These are phyloP conservation scores for Eriocheir sinensis DNA, from an alignment of 1,140 invertebrate species.

Conservation along the genomic window DNA sequence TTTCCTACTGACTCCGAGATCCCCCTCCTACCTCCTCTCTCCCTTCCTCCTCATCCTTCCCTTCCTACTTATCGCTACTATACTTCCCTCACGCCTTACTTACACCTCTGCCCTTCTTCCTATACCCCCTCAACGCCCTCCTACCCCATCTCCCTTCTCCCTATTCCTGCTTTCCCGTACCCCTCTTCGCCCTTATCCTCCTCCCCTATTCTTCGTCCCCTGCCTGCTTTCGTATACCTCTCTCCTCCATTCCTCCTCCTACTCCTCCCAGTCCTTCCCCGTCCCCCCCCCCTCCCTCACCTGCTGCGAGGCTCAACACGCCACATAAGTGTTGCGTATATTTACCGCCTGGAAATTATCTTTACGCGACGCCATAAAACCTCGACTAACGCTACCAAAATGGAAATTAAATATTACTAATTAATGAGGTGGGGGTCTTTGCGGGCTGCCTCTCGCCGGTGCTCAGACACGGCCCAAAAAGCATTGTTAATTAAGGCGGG, in stretches of 20 bases:
- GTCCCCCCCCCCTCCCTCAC: neutral
- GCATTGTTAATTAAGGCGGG: constrained; percentile 68
- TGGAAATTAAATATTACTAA: constrained; percentile 75
- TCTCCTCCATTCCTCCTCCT: neutral
- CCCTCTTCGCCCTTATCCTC: neutral
- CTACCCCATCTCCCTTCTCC: too few relatives aligned
- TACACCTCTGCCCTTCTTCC: neutral
- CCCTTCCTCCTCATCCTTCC: neutral
- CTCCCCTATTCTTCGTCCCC: neutral
- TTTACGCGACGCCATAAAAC: constrained; percentile 50
- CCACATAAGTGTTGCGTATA: constrained; percentile 26
- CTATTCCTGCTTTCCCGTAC: too few relatives aligned
- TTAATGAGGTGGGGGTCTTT: constrained; percentile 61
- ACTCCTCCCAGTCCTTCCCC: too few relatives aligned
- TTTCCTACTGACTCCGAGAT: too few relatives aligned
- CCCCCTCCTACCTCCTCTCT: neutral
- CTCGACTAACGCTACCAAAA: constrained; percentile 50
- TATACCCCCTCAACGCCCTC: neutral
- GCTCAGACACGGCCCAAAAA: constrained; percentile 51
- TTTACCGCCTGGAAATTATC: constrained; percentile 27
- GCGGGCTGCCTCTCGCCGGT: neutral
- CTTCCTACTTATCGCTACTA: too few relatives aligned
- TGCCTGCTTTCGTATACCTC: too few relatives aligned
- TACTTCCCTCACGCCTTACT: neutral
- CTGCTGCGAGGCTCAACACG: neutral